These are phyloP conservation scores for Falco punctatus DNA, from an alignment of 2,113 vertebrate species.

Conservation along the genomic window DNA sequence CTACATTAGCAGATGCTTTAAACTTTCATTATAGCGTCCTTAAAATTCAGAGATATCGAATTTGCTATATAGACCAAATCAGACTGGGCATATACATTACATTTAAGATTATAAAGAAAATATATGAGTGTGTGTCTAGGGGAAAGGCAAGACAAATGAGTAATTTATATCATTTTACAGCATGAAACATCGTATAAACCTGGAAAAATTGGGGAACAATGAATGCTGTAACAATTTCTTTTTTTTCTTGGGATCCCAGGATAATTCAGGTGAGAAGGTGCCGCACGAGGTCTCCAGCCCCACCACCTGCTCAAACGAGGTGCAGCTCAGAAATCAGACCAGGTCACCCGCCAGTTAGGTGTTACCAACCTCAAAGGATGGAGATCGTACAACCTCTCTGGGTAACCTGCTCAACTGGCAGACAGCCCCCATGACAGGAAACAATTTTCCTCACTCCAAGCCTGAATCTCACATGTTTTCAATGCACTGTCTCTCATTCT, in stretches of 20 bases:
- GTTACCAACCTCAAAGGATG: background rate
- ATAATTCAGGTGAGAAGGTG: background rate
- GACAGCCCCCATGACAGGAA: rapidly evolving
- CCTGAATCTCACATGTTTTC: background rate
- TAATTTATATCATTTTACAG: background rate
- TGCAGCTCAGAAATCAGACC: background rate
- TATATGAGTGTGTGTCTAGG: background rate
- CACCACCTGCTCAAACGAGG: background rate
- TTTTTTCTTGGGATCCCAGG: background rate
- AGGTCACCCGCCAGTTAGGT: background rate
- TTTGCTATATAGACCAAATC: background rate
- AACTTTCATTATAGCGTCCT: background rate
- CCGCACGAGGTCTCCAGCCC: background rate
- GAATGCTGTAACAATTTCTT: background rate
- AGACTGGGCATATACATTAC: background rate
- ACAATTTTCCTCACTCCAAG: background rate
- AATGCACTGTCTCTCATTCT: background rate
- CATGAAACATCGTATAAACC: background rate
- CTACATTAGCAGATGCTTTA: background rate
- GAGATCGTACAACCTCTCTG: background rate
- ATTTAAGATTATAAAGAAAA: background rate
- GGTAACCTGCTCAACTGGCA: background rate
- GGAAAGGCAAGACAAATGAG: background rate
- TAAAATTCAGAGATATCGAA: background rate
- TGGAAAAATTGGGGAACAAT: background rate